These are phyloP conservation scores for Eurytoma californica DNA, from an alignment of 2,888 invertebrate species.

Conservation along the genomic window DNA sequence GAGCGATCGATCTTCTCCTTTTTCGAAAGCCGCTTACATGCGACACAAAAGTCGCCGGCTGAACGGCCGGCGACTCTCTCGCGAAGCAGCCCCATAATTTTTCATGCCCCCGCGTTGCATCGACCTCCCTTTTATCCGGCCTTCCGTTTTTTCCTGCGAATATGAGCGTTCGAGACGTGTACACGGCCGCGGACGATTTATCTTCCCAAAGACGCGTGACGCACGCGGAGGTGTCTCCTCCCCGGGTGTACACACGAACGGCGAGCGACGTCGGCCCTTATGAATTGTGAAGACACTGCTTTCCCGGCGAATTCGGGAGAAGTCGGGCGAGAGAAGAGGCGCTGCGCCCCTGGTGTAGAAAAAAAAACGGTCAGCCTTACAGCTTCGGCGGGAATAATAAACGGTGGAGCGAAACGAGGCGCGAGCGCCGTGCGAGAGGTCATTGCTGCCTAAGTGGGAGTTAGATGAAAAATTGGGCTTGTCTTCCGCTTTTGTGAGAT, in stretches of 20 bases:
- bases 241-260: not conserved
- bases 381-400: no score
- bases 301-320: constrained; percentile 2
- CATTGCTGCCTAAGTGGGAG: not conserved
- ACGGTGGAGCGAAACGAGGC: not conserved
- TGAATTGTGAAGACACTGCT: not conserved
- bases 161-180: constrained; percentile 16
- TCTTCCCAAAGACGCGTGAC: constrained; percentile 38
- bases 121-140: not conserved
- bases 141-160: not conserved
- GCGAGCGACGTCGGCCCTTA: not conserved
- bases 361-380: not conserved
- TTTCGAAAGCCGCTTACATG: not conserved
- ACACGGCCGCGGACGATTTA: constrained; percentile 30
- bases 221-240: constrained; percentile 12
- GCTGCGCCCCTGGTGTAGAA: not conserved
- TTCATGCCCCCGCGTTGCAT: constrained; percentile 16
- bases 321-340: not conserved
- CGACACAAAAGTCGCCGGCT: constrained; percentile 21
- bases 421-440: not conserved
- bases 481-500: not conserved
- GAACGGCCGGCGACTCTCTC: constrained; percentile 21
- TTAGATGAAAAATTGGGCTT: not conserved
- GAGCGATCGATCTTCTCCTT: not conserved
- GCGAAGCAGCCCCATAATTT: constrained; percentile 14